Evolutionary conservation across 1,140 invertebrate species (phyloP).

Genomic region (Drosophila micromelanica): DNA sequence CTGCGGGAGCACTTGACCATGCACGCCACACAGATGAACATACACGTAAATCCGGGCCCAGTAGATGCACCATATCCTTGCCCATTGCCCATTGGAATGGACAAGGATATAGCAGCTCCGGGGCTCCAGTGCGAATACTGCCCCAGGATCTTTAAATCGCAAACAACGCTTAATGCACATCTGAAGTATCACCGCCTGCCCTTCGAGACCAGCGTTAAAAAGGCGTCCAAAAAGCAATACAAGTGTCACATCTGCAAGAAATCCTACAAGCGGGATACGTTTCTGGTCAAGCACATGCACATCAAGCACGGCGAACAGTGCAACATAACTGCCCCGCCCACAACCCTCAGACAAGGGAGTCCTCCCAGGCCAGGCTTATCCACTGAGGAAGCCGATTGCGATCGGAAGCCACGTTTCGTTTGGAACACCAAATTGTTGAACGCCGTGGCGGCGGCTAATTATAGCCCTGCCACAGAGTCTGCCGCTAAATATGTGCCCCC

Average conservation of each 20-base stretch:
- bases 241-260: conserved; percentile 38
- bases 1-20: conserved; percentile 44
- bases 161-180: not conserved
- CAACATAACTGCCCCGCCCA: not conserved
- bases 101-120: not conserved
- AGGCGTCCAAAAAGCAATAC: not conserved
- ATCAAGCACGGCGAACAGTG: conserved; percentile 21
- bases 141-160: not conserved
- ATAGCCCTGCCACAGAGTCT: conserved; percentile 42
- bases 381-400: not conserved
- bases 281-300: conserved; percentile 35
- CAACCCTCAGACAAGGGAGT: not conserved
- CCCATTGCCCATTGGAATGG: not conserved
- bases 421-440: conserved; percentile 49
- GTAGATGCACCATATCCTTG: not conserved
- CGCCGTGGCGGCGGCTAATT: conserved; percentile 51
- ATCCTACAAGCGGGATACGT: conserved; percentile 32
- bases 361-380: not conserved
- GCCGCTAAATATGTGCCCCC: conserved; percentile 36
- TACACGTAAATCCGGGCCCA: not conserved
- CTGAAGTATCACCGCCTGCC: not conserved
- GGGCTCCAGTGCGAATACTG: not conserved
- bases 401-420: not conserved
- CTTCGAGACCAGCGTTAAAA: not conserved
- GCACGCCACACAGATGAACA: conserved; percentile 20